These are phyloP conservation scores for Tipula confusa DNA, from an alignment of 2,888 invertebrate genomes.

Conservation along the genomic window DNA sequence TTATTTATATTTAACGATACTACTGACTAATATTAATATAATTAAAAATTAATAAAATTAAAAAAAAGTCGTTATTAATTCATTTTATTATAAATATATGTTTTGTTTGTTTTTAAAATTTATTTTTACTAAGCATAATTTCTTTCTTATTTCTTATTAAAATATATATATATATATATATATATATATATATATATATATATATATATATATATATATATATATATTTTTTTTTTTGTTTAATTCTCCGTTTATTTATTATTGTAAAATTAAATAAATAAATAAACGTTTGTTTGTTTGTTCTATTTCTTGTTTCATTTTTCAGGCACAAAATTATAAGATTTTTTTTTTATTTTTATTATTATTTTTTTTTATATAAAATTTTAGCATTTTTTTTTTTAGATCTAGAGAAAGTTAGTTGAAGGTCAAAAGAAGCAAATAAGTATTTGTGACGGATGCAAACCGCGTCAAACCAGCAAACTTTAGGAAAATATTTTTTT, in stretches of 20 bases:
- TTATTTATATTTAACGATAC: neutral
- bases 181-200: no score
- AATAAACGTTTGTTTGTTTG: neutral
- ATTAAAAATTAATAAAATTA: neutral
- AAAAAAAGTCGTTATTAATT: neutral
- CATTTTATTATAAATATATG: neutral
- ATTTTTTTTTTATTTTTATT: neutral
- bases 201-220: no score
- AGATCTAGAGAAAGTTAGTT: neutral
- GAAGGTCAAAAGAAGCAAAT: neutral
- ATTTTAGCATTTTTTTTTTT: no score
- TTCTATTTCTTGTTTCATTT: neutral
- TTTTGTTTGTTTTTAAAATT: neutral
- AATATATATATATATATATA: no score
- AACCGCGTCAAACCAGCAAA: neutral
- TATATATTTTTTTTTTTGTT: neutral
- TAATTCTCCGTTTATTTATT: neutral
- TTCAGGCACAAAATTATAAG: constrained; percentile 25
- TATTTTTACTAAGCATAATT: constrained; percentile 3
- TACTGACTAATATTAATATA: neutral
- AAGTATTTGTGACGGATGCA: neutral
- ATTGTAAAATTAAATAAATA: neutral
- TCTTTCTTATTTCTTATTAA: neutral
- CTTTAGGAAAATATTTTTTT: neutral
- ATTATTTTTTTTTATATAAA: neutral